Base-by-base conservation (phyloP, 2,797 vertebrate genomes). In the Scleropages formosus region DNA sequence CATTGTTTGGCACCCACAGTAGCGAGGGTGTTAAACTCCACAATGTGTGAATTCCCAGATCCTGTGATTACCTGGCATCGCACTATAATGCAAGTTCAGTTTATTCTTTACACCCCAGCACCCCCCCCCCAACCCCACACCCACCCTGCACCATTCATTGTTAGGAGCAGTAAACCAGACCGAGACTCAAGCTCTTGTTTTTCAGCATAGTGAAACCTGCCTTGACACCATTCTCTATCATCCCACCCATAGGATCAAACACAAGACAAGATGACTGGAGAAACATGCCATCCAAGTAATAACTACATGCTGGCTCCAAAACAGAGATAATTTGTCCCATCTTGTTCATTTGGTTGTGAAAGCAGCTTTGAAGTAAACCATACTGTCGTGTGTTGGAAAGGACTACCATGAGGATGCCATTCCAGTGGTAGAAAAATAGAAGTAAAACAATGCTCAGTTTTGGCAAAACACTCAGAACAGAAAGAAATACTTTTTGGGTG, bases 1-100 rank as follows among this genome's bases (percentile, higher is more conserved):
- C 56, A 75, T 73, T 74, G 74, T 81, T 80, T 80, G 84, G 79
- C 74, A 22, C 71, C 61, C n/a, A 47, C 59, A 20, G 60, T 20
- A 26, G 20, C 22, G 31, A 9, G 22, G 47, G 44, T 53, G 46
- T 49, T 68, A 68, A 68, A 68, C 39, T 68, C 4, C 31, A 46
- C 39, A 60, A 74, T 4, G 24, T 46, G 59, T 26, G 31, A 26
- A n/a, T 24, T 24, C 20, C 44, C 26, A 8, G 58, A 22, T 61
- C 31, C 39, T 47, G 60, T 16, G 11, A 24, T 18, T 24, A 8
- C n/a, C 7, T 16, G 8, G 68, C 20, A 26, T 71, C 49, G 2
- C 53, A 18, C 12, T 18, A 56, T 8, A 2, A 18, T 12, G 53
- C 11, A 18, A 18, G 53, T 18, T 56, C 12, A 13, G 18, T 56